These are phyloP conservation scores for Macropis europaea DNA, from an alignment of 2,888 invertebrate genomes.

Conservation along the genomic window DNA sequence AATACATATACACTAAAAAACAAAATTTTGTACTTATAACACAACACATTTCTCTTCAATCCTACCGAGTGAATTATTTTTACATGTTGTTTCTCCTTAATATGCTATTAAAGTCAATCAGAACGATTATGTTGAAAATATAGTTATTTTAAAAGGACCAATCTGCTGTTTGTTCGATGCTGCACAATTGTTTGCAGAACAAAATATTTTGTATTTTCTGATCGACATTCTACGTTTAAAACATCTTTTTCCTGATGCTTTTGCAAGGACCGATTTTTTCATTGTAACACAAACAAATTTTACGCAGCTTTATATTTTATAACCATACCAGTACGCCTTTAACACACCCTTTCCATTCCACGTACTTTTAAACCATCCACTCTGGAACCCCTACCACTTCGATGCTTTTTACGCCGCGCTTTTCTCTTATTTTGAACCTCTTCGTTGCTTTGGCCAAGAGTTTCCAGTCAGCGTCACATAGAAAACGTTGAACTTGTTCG, in stretches of 20 bases:
- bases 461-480: conserved; percentile 66
- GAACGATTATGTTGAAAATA: no score
- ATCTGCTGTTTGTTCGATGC: neutral
- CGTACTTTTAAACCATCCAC: conserved; percentile 55
- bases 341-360: conserved; percentile 58
- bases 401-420: conserved; percentile 69
- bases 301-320: conserved; percentile 57
- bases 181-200: conserved; percentile 8
- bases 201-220: conserved; percentile 19
- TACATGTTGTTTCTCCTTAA: no score
- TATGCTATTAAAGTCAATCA: no score
- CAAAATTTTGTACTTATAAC: no score
- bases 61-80: no score
- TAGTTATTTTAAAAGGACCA: no score
- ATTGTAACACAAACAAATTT: conserved; percentile 13
- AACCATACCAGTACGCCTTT: conserved; percentile 54
- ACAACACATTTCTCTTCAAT: no score
- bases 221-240: no score
- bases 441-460: conserved; percentile 62
- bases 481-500: conserved; percentile 65
- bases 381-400: conserved; percentile 63
- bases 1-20: no score
- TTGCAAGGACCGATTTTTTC: neutral
- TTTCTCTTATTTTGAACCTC: conserved; percentile 63
- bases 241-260: no score